These are phyloP conservation scores for Fundulus diaphanus DNA, from an alignment of 2,797 vertebrate genomes.

Conservation along the genomic window DNA sequence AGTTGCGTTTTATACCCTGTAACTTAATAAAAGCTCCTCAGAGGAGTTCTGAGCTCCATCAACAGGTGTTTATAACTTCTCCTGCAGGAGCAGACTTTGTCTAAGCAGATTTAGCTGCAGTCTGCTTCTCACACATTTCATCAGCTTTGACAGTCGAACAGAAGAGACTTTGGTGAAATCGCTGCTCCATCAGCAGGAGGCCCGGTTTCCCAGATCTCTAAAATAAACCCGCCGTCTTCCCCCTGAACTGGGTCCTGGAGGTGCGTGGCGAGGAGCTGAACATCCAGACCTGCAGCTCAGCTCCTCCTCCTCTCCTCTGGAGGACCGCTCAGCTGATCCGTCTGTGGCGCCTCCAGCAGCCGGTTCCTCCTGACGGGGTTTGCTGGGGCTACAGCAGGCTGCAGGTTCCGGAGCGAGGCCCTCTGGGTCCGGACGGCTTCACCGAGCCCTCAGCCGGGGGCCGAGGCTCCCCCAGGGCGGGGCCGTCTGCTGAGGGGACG, in stretches of 20 bases:
- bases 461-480: slow-evolving; percentile 5
- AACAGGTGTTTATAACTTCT: too few relatives aligned
- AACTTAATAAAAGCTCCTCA: too few relatives aligned
- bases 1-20: too few relatives aligned
- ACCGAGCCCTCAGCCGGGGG: slow-evolving; percentile 20
- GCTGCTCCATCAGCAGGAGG: not conserved
- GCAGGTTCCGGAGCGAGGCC: slow-evolving; percentile 84
- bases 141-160: not conserved
- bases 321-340: not conserved
- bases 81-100: too few relatives aligned
- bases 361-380: too few relatives aligned
- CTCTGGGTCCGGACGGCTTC: slow-evolving; percentile 57
- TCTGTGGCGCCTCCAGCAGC: not conserved
- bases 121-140: not conserved
- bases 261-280: not conserved
- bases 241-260: not conserved
- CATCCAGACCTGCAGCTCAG: not conserved
- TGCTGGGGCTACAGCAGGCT: slow-evolving; percentile 78
- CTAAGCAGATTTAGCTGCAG: too few relatives aligned
- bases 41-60: too few relatives aligned
- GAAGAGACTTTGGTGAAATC: not conserved
- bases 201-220: not conserved
- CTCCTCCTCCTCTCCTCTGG: not conserved
- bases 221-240: too few relatives aligned
- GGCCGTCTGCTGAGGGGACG: slow-evolving; percentile 15